A percentile compares a stretch with the other conserved stretches of the same genome.
These are phyloP conservation scores for Leptobrachium ailaonicum DNA, from an alignment of 2,113 vertebrate genomes.

Conservation along the genomic window DNA sequence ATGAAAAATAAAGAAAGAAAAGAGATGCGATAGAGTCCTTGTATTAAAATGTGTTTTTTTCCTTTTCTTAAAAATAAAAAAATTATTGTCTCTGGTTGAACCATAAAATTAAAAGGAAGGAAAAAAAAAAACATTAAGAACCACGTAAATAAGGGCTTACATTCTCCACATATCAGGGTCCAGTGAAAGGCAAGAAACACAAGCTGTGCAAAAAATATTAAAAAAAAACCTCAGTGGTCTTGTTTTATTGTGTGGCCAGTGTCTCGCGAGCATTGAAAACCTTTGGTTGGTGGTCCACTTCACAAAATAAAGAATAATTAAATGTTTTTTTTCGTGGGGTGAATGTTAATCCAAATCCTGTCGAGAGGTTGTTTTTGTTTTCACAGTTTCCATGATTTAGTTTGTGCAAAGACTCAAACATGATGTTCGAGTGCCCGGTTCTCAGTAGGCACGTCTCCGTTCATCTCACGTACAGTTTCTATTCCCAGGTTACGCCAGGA, in stretches of 20 bases:
- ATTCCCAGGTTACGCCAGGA: constrained; percentile 87
- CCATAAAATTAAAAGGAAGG: not conserved
- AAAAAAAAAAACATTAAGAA: too few relatives aligned
- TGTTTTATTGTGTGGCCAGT: too few relatives aligned
- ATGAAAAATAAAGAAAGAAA: too few relatives aligned
- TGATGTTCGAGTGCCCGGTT: not conserved
- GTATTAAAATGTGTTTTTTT: too few relatives aligned
- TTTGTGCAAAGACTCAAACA: not conserved
- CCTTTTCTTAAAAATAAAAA: too few relatives aligned
- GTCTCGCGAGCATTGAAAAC: too few relatives aligned
- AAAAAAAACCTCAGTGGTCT: not conserved
- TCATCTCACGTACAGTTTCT: constrained; percentile 68
- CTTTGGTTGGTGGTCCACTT: too few relatives aligned
- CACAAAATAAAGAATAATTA: too few relatives aligned
- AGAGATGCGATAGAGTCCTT: too few relatives aligned
- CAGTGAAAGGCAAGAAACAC: not conserved
- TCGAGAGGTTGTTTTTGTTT: not conserved
- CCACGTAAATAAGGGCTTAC: too few relatives aligned
- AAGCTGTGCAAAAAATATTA: not conserved
- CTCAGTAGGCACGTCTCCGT: constrained; percentile 60
- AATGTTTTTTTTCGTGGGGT: too few relatives aligned
- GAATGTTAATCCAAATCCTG: too few relatives aligned
- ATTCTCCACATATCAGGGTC: not conserved
- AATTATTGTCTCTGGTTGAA: not conserved
- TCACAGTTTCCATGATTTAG: not conserved